A percentile compares a stretch with the other conserved stretches of the same genome.
Conservation (phyloP, 2,113 vertebrate species). For the Carettochelys insculpta region DNA sequence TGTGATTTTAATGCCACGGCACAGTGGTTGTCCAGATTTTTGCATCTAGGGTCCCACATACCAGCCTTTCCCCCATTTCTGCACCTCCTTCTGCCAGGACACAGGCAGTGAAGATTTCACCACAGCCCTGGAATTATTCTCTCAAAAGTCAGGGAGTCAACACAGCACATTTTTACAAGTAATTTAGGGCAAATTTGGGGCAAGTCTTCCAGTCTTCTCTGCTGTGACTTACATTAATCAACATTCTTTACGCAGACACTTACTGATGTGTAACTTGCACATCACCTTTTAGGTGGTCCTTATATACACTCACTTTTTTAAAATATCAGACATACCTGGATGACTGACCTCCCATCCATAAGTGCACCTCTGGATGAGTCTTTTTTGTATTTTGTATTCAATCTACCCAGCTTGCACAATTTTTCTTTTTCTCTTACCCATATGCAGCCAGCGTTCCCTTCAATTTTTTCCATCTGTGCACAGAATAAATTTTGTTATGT, state of each 20-base stretch:
- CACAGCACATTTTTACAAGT: not conserved
- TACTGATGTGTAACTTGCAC: not conserved
- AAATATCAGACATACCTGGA: not conserved
- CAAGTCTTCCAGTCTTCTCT: not conserved
- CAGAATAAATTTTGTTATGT: too few relatives aligned
- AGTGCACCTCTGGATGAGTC: not conserved
- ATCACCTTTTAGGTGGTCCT: not conserved
- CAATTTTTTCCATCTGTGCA: too few relatives aligned
- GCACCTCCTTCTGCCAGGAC: not conserved
- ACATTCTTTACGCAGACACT: not conserved
- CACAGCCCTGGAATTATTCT: not conserved
- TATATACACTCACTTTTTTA: not conserved
- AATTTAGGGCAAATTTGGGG: not conserved
- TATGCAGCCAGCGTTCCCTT: not conserved
- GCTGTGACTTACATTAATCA: not conserved
- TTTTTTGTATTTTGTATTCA: not conserved
- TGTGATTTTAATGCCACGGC: not conserved
- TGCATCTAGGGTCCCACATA: not conserved
- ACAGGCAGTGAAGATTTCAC: not conserved
- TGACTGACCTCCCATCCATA: not conserved
- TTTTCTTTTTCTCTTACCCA: not conserved
- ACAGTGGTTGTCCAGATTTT: not conserved
- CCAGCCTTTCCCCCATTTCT: not conserved
- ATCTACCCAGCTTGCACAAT: not conserved
- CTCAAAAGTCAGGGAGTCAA: not conserved